A percentile compares a stretch with the other conserved stretches of the same genome.
Conservation (phyloP, 1,140 invertebrate genomes). For the Camponotus floridanus region DNA sequence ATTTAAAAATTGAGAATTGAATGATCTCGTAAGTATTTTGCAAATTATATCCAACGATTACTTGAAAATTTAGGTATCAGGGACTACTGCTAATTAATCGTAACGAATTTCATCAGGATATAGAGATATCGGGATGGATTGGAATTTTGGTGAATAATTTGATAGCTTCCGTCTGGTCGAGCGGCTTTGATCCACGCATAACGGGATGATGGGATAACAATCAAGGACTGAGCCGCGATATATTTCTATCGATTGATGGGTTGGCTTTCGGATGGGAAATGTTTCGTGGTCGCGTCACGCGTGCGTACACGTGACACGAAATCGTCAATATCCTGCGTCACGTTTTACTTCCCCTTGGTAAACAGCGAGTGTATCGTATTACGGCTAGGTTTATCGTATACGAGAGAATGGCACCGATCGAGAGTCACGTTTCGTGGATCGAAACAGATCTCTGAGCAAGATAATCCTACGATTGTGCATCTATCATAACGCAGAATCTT, state of each 20-base stretch:
- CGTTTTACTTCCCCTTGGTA: conserved; percentile 57
- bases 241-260: conserved; percentile 56
- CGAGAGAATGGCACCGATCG: neutral
- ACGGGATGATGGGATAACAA: conserved; percentile 10
- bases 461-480: conserved; percentile 5
- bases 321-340: conserved; percentile 68
- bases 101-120: conserved; percentile 6
- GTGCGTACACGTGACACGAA: conserved; percentile 70
- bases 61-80: neutral
- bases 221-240: neutral
- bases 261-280: conserved; percentile 59
- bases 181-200: conserved; percentile 14
- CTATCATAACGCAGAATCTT: neutral
- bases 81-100: neutral
- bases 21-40: neutral
- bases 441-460: neutral
- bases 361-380: conserved; percentile 63
- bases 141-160: conserved; percentile 51
- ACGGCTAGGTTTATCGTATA: neutral
- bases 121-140: neutral
- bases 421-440: conserved; percentile 35
- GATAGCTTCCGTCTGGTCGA: conserved; percentile 1
- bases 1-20: conserved; percentile 9
- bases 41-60: neutral
- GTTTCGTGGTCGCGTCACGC: conserved; percentile 62